Evolutionary conservation across 2,888 invertebrate species (phyloP), one percentile per base, ranked within the genome.

Genomic region (Tachystola acroxantha): DNA sequence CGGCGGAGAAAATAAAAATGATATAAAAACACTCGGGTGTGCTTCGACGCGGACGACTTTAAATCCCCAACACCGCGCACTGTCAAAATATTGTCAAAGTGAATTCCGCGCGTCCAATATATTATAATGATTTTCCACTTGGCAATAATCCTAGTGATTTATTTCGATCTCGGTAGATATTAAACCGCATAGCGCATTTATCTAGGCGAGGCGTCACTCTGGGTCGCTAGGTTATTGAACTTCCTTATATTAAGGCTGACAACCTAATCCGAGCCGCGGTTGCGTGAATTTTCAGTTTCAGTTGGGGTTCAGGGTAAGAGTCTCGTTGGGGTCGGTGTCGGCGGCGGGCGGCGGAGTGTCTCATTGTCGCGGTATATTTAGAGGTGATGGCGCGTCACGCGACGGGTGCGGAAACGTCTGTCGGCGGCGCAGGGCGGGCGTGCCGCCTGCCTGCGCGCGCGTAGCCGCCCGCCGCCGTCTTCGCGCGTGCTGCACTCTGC

Each of bases 51-150:
- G 54, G 61, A 49, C 67, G 64, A 54, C 60, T 69, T 64, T 76
- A 73, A 76, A 80, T 78, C 74, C 69, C 62, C 50, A 54, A 66
- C 69, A 74, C 76, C 80, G 75, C 79, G 60, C 64, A 67, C 70
- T 86, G 86, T 86, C 86, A 86, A 84, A 86, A 86, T 86, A 86
- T 81, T 86, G 84, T 86, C 84, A 81, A 79, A 81, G 74, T 67
- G 78, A 86, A 86, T 85, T 84, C 82, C 84, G 48, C 69, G 68
- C 68, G 82, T 79, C 82, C 74, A 80, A 84, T 86, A 85, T 82
- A 81, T 82, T 85, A 80, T 69, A 80, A 77, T 77, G 78, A 78
- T 82, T 81, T 75, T 82, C 70, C 64, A 78, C 76, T 85, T 86
- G 86, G 86, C 86, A 85, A 82, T 84, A 85, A 82, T 82, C 81